Percentiles rank a stretch among this genome's conserved stretches.
These are phyloP conservation scores for Acanthosepion pharaonis DNA, from an alignment of 2,888 invertebrate genomes.

Conservation along the genomic window DNA sequence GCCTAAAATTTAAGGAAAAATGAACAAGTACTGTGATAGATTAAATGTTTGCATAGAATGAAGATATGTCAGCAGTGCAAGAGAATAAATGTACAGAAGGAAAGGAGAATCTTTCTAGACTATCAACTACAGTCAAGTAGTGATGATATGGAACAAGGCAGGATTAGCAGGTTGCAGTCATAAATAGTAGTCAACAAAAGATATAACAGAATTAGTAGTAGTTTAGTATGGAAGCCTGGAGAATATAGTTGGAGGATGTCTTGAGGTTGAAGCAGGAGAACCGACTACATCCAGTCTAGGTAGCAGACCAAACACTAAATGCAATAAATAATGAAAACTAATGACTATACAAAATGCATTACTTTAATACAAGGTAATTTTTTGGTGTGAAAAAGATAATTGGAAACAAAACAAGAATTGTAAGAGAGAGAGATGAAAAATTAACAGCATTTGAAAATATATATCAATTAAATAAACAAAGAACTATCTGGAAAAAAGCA, in stretches of 20 bases:
- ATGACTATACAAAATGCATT: not conserved
- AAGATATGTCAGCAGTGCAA: not conserved
- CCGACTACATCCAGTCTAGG: not conserved
- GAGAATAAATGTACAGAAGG: not conserved
- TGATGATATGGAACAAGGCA: constrained; percentile 13
- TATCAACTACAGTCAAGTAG: not conserved
- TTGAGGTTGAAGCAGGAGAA: not conserved
- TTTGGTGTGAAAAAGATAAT: too few relatives aligned
- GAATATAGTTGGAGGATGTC: constrained; percentile 33
- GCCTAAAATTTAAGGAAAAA: not conserved
- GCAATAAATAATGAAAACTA: not conserved
- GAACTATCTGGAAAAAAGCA: too few relatives aligned
- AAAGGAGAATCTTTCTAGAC: not conserved
- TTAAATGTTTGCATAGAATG: not conserved
- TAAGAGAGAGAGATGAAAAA: too few relatives aligned
- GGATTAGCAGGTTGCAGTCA: not conserved
- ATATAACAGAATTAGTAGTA: constrained; percentile 6
- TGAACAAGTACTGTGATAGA: not conserved
- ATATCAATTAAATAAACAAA: too few relatives aligned
- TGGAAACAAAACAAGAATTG: too few relatives aligned
- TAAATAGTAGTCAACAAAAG: constrained; percentile 4
- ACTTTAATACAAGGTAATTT: constrained; percentile 2
- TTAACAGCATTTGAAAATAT: too few relatives aligned
- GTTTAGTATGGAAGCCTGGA: constrained; percentile 33
- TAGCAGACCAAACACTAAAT: not conserved